Percentiles rank a stretch among this genome's conserved stretches.
Evolutionary conservation across 2,888 invertebrate genomes (phyloP).

Genomic region (Melipona bicolor): DNA sequence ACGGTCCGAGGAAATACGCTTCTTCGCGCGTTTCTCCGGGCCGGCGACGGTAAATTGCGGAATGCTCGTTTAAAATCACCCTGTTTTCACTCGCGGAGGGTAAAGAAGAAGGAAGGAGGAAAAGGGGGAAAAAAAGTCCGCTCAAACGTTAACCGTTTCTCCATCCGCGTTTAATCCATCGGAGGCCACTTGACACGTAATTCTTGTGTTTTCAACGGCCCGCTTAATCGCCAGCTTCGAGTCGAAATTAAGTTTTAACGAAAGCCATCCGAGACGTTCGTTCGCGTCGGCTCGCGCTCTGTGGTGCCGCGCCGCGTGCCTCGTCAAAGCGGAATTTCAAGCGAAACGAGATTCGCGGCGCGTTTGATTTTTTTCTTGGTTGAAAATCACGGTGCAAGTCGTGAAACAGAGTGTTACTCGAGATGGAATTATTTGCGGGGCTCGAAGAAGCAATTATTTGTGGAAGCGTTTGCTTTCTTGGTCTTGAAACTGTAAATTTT

Average conservation of each 20-base stretch:
- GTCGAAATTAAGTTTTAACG: constrained; percentile 36
- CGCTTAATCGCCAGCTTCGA: not conserved
- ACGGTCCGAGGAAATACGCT: constrained; percentile 14
- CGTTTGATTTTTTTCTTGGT: not conserved
- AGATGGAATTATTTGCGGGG: too few relatives aligned
- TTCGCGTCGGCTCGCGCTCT: not conserved
- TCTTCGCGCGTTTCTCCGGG: not conserved
- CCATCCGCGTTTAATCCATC: constrained; percentile 43
- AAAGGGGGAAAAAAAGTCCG: not conserved
- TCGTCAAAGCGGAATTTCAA: constrained; percentile 22
- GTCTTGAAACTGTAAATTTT: too few relatives aligned
- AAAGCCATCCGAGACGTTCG: constrained; percentile 9
- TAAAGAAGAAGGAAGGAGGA: not conserved
- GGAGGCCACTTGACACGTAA: constrained; percentile 39
- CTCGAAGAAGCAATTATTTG: not conserved
- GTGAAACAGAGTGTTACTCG: not conserved
- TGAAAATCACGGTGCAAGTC: not conserved
- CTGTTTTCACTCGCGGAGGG: not conserved
- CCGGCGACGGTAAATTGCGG: constrained; percentile 16
- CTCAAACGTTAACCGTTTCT: constrained; percentile 32
- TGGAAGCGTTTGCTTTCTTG: too few relatives aligned
- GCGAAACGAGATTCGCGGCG: constrained; percentile 8
- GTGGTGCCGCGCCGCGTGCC: not conserved
- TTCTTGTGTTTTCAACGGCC: constrained; percentile 16
- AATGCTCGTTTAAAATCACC: constrained; percentile 15